Evolutionary conservation across 2,888 invertebrate species (phyloP).

Genomic region (Sarcophaga caerulescens): DNA sequence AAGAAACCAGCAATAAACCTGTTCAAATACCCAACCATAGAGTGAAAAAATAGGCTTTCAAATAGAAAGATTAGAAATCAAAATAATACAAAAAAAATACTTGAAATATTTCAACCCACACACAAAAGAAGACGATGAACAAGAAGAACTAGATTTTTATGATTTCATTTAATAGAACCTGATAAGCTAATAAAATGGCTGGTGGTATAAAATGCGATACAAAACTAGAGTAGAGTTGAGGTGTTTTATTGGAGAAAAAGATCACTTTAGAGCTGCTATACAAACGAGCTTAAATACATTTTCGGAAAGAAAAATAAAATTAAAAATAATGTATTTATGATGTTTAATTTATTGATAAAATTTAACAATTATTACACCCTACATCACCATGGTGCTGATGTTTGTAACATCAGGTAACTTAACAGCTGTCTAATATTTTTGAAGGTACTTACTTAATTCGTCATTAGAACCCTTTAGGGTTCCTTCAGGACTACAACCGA

Average conservation of each 20-base stretch:
- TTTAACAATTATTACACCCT: slow-evolving; percentile 31
- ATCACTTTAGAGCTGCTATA: neutral
- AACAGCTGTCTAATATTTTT: too few relatives aligned
- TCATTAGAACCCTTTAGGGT: too few relatives aligned
- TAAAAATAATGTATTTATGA: slow-evolving; percentile 25
- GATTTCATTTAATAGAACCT: slow-evolving; percentile 32
- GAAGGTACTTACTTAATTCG: too few relatives aligned
- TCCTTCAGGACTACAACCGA: too few relatives aligned
- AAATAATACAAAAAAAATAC: neutral
- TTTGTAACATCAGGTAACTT: too few relatives aligned
- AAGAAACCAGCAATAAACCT: slow-evolving; percentile 37
- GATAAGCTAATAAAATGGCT: slow-evolving; percentile 9
- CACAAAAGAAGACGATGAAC: neutral
- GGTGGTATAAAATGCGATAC: neutral
- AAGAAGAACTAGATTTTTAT: slow-evolving; percentile 19
- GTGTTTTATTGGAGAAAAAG: neutral
- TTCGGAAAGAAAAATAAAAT: neutral
- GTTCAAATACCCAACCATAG: slow-evolving; percentile 21
- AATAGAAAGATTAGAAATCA: neutral
- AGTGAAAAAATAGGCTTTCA: neutral
- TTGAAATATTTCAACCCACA: slow-evolving; percentile 33
- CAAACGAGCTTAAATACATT: neutral
- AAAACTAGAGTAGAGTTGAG: neutral
- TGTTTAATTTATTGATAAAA: slow-evolving; percentile 24
- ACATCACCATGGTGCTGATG: too few relatives aligned